A percentile compares a stretch with the other conserved stretches of the same genome.
Evolutionary conservation across 2,888 invertebrate species (phyloP).

Genomic region (Euphydryas editha): DNA sequence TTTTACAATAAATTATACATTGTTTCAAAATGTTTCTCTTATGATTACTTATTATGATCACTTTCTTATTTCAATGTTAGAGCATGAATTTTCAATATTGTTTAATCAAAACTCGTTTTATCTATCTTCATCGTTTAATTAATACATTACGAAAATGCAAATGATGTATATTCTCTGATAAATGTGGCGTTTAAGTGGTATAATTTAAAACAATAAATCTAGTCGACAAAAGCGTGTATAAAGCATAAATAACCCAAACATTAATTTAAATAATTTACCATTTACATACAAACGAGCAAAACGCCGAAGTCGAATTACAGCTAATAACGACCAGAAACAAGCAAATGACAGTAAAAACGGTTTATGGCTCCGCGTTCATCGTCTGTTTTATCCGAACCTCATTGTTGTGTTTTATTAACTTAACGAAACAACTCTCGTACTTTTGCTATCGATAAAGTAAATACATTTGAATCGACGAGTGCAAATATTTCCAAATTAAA

Average conservation of each 20-base stretch:
- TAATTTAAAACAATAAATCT: background rate
- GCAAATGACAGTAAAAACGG: background rate
- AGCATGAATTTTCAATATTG: background rate
- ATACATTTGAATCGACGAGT: background rate
- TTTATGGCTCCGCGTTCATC: background rate
- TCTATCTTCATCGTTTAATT: background rate
- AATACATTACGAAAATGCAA: background rate
- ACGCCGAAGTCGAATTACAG: constrained; percentile 17
- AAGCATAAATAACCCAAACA: constrained; percentile 15
- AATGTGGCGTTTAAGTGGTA: background rate
- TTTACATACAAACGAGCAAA: constrained; percentile 21
- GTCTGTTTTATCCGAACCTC: background rate
- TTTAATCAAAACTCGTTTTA: background rate
- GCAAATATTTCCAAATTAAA: background rate
- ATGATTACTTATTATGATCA: too few species aligned
- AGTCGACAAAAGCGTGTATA: background rate
- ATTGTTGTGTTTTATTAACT: background rate
- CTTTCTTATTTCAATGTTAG: background rate
- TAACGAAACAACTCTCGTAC: background rate
- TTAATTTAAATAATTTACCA: constrained; percentile 26
- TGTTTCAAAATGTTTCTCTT: background rate
- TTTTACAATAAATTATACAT: background rate
- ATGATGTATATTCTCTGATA: background rate
- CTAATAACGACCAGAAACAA: background rate
- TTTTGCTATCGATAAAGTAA: background rate